Conservation (phyloP, 2,113 vertebrate species). For the Prunella fulvescens region DNA sequence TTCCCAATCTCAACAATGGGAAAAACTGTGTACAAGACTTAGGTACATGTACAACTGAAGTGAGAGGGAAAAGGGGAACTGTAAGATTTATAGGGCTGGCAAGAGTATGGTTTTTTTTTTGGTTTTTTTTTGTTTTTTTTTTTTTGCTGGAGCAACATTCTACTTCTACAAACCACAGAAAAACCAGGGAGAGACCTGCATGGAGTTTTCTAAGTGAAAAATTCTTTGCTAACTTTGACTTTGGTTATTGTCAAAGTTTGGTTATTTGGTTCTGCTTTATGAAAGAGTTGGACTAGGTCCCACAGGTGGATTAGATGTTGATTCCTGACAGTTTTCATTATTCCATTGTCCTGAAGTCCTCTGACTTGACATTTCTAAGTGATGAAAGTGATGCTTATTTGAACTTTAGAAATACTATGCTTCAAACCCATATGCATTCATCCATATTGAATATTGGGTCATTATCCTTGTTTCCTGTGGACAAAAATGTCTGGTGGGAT, state of each 20-base stretch:
- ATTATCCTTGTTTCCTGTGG: background rate
- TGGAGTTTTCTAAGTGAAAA: background rate
- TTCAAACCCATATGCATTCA: background rate
- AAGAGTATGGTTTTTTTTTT: background rate
- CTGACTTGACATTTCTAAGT: background rate
- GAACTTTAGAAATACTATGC: background rate
- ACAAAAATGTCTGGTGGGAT: background rate
- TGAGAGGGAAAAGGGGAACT: background rate
- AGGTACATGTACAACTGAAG: background rate
- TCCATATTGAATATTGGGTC: background rate
- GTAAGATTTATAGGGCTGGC: background rate
- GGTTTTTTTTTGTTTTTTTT: background rate
- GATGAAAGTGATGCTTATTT: background rate
- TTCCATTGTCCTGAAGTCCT: background rate
- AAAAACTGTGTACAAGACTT: background rate
- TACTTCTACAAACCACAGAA: background rate
- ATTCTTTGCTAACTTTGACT: background rate
- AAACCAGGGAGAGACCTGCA: background rate
- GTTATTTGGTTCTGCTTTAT: background rate
- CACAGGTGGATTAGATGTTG: background rate
- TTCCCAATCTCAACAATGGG: background rate
- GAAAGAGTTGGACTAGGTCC: background rate
- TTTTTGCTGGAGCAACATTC: background rate
- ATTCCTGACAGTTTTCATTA: background rate
- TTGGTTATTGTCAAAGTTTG: background rate